Percentiles rank a stretch among this genome's conserved stretches.
Conservation (phyloP, 1,140 invertebrate species). For the Melitaea cinxia region DNA sequence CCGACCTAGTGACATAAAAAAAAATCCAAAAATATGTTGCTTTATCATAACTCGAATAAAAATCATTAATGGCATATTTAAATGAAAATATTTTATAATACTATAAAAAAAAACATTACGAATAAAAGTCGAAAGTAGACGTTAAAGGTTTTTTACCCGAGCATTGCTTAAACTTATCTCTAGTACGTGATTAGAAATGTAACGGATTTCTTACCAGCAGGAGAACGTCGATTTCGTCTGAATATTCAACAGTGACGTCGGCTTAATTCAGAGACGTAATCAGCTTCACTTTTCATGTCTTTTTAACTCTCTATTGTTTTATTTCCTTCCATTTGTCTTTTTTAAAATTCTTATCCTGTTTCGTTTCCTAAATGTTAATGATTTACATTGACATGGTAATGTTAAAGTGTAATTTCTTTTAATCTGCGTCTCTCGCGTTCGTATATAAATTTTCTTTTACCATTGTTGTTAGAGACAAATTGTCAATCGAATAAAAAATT, state of each 20-base stretch:
- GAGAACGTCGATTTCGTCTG: constrained; percentile 26
- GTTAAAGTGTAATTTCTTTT: background rate
- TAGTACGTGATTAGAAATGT: constrained; percentile 33
- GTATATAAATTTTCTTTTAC: no score
- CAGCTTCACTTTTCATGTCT: constrained; percentile 33
- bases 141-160: constrained; percentile 7
- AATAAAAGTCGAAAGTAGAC: background rate
- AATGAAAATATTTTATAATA: no score
- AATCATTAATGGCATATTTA: no score
- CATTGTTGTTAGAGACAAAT: no score
- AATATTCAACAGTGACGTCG: constrained; percentile 32
- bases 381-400: constrained; percentile 2
- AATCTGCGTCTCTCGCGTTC: background rate
- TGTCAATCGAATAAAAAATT: no score
- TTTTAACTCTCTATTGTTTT: constrained; percentile 37
- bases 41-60: no score
- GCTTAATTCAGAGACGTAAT: constrained; percentile 36
- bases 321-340: constrained; percentile 27
- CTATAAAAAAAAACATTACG: background rate
- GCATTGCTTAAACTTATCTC: constrained; percentile 17
- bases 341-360: constrained; percentile 22
- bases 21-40: no score
- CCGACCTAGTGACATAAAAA: no score
- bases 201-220: constrained; percentile 24
- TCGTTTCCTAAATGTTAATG: constrained; percentile 5